A percentile compares a stretch with the other conserved stretches of the same genome.
phyloP scores from a whole-genome alignment of 2,113 vertebrate species.

The Tetrao urogallus region DNA sequence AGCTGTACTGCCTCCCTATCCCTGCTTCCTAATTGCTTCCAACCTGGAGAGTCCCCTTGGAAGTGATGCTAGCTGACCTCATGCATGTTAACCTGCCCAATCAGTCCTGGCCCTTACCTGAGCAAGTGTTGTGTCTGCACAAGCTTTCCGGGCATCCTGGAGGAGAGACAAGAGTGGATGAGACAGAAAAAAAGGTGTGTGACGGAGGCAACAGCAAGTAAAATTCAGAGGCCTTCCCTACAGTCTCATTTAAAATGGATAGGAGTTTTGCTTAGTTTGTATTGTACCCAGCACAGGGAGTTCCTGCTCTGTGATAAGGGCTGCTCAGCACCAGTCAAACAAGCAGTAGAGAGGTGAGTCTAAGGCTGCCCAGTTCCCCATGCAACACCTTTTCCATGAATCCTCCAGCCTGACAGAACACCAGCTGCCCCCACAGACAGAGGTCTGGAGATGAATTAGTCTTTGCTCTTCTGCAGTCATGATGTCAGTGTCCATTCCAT shows the following conservation, averaged over 20 bases:
- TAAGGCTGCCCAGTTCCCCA: neutral
- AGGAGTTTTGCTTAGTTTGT: neutral
- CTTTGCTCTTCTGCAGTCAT: neutral
- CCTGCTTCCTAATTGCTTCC: neutral
- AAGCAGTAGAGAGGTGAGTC: neutral
- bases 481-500: neutral
- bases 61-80: neutral
- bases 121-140: conserved; percentile 88
- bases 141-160: conserved; percentile 91
- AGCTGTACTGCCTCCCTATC: neutral
- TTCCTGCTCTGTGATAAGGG: neutral
- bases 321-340: neutral
- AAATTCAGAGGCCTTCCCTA: neutral
- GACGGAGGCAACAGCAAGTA: neutral
- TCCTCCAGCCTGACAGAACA: neutral
- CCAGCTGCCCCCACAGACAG: neutral
- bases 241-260: neutral
- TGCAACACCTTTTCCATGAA: neutral
- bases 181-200: fast-evolving
- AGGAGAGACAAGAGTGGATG: neutral
- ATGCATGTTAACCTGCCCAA: neutral
- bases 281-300: neutral
- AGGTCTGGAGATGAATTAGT: too few relatives aligned
- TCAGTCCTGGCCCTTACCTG: conserved; percentile 75
- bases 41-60: neutral